phyloP scores from a whole-genome alignment of 2,797 vertebrate species.

The Eurystomus glaucurus region DNA sequence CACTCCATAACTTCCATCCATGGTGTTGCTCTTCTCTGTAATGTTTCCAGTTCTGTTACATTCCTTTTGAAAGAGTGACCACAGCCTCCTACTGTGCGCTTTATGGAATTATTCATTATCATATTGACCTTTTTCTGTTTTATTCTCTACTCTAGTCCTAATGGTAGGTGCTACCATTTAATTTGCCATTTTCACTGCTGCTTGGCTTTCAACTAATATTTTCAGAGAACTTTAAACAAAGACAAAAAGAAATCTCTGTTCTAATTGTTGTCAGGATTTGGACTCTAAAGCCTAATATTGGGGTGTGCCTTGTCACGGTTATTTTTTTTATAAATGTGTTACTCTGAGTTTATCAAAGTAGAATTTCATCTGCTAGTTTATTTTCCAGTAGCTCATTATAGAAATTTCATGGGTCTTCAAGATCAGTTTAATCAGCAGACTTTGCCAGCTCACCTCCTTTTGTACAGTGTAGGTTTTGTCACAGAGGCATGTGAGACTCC shows the following conservation, averaged over 20 bases:
- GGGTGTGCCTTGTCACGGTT: neutral
- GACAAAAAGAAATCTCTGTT: neutral
- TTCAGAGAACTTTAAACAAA: neutral
- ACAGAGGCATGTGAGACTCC: neutral
- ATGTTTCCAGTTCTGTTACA: neutral
- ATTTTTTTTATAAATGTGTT: neutral
- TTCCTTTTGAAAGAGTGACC: neutral
- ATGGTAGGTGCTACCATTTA: neutral
- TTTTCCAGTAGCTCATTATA: neutral
- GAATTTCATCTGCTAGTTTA: neutral
- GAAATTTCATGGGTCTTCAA: neutral
- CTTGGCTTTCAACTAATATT: neutral
- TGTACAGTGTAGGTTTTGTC: neutral
- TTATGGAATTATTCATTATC: neutral
- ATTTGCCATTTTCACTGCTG: neutral
- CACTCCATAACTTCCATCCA: neutral
- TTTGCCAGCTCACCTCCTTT: neutral
- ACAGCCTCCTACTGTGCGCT: neutral
- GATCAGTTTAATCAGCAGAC: neutral
- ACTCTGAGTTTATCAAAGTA: neutral
- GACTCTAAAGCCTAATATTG: neutral
- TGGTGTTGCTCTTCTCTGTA: rapidly evolving
- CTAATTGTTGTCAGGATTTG: neutral
- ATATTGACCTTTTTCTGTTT: neutral
- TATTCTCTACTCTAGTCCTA: neutral